Evolutionary conservation across 2,888 invertebrate species (phyloP).

Genomic region (Lasius platythorax): DNA sequence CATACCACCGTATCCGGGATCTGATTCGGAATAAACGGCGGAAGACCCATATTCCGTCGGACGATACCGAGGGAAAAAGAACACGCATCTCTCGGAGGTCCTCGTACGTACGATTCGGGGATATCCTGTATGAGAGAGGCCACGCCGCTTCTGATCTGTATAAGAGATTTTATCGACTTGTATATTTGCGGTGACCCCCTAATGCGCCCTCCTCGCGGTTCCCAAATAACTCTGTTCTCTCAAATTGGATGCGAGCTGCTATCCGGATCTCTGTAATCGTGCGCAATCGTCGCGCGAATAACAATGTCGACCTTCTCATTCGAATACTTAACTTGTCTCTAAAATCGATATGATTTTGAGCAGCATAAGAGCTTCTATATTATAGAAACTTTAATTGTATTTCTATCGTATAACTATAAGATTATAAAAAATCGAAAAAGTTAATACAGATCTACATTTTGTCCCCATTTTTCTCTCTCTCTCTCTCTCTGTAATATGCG

Average conservation of each 20-base stretch:
- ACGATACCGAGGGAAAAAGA: slow-evolving; percentile 37
- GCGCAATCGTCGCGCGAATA: background rate
- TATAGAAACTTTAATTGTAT: background rate
- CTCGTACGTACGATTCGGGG: slow-evolving; percentile 30
- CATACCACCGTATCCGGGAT: slow-evolving; percentile 79
- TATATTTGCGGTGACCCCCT: slow-evolving; percentile 65
- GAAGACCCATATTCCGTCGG: slow-evolving; percentile 69
- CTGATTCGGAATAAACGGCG: slow-evolving; percentile 81
- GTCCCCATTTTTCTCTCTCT: no score
- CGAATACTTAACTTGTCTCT: background rate
- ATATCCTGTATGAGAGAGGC: slow-evolving; percentile 53
- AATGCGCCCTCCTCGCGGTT: slow-evolving; percentile 61
- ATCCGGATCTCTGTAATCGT: slow-evolving; percentile 15
- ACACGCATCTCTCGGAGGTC: slow-evolving; percentile 40
- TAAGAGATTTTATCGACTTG: slow-evolving; percentile 70
- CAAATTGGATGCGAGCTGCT: slow-evolving; percentile 61
- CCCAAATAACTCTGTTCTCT: slow-evolving; percentile 72
- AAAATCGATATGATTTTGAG: background rate
- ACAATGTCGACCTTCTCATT: background rate
- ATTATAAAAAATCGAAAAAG: background rate
- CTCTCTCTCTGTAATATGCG: background rate
- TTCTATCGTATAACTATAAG: background rate
- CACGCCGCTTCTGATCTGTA: slow-evolving; percentile 30
- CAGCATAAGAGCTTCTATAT: background rate
- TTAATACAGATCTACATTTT: background rate